Conservation (phyloP, 2,888 invertebrate species). For the Coelinius sp. region DNA sequence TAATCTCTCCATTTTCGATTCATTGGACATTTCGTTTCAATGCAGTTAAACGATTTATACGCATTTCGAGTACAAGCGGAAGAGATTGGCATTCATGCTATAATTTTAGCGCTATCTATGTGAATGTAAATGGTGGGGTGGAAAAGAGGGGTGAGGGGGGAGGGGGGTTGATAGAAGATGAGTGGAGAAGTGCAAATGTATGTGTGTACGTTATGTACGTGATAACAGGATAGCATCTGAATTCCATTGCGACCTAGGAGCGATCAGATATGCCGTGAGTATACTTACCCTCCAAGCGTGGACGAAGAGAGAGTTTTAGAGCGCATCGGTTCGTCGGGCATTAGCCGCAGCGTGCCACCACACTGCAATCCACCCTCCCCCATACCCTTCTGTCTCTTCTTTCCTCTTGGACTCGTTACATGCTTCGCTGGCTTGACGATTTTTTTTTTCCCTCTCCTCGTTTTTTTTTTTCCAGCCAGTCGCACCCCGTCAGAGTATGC, state of each 20-base stretch:
- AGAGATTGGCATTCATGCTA: slow-evolving; percentile 17
- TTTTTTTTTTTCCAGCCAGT: slow-evolving; percentile 13
- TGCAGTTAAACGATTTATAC: slow-evolving; percentile 33
- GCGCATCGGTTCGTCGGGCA: slow-evolving; percentile 40
- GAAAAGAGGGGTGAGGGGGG: not conserved
- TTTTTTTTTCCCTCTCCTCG: not conserved
- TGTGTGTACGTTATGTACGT: slow-evolving; percentile 6
- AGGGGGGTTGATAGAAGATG: slow-evolving; percentile 5
- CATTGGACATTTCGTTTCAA: slow-evolving; percentile 33
- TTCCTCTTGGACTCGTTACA: slow-evolving; percentile 44
- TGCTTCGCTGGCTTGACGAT: slow-evolving; percentile 43
- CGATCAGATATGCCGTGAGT: slow-evolving; percentile 54
- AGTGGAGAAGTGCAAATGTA: slow-evolving; percentile 2
- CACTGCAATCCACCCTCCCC: slow-evolving; percentile 36
- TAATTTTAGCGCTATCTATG: slow-evolving; percentile 30
- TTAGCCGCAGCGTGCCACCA: slow-evolving; percentile 42
- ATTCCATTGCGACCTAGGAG: slow-evolving; percentile 37
- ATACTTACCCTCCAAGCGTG: slow-evolving; percentile 44
- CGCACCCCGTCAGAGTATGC: slow-evolving; percentile 34
- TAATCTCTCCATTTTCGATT: slow-evolving; percentile 25
- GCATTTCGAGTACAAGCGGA: slow-evolving; percentile 26
- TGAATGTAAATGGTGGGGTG: slow-evolving; percentile 21
- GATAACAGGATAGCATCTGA: slow-evolving; percentile 36
- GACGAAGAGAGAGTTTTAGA: slow-evolving; percentile 50
- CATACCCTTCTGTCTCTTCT: slow-evolving; percentile 23